phyloP scores from a whole-genome alignment of 1,140 invertebrate species.

The Anthonomus grandis region DNA sequence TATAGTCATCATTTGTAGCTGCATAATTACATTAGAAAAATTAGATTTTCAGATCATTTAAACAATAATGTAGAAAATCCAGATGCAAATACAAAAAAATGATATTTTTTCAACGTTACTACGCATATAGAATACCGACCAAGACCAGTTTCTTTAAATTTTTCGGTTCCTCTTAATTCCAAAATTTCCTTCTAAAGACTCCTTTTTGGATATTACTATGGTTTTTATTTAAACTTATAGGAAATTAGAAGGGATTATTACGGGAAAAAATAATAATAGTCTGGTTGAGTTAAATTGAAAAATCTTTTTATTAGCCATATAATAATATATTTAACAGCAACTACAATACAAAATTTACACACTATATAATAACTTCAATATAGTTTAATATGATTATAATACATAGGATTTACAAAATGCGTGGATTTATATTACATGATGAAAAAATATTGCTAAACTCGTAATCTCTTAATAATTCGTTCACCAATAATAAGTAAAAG shows the following conservation, averaged over 20 bases:
- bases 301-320: conserved; percentile 50
- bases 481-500: conserved; percentile 43
- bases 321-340: conserved; percentile 50
- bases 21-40: too few relatives aligned
- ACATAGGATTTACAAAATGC: conserved; percentile 48
- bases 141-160: too few relatives aligned
- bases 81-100: too few relatives aligned
- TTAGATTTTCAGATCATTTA: too few relatives aligned
- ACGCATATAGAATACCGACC: too few relatives aligned
- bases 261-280: conserved; percentile 7
- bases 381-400: conserved; percentile 49
- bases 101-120: too few relatives aligned
- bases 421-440: conserved; percentile 45
- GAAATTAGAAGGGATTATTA: neutral
- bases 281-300: conserved; percentile 40
- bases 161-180: too few relatives aligned
- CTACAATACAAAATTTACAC: conserved; percentile 52
- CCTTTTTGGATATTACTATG: too few relatives aligned
- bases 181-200: too few relatives aligned
- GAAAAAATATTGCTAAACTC: conserved; percentile 51
- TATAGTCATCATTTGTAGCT: too few relatives aligned
- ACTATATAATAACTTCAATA: conserved; percentile 49
- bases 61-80: too few relatives aligned
- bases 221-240: neutral
- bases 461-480: conserved; percentile 44